Percentiles rank a stretch among this genome's conserved stretches.
These are phyloP conservation scores for Ispidina picta DNA, from an alignment of 2,797 vertebrate genomes.

Conservation along the genomic window DNA sequence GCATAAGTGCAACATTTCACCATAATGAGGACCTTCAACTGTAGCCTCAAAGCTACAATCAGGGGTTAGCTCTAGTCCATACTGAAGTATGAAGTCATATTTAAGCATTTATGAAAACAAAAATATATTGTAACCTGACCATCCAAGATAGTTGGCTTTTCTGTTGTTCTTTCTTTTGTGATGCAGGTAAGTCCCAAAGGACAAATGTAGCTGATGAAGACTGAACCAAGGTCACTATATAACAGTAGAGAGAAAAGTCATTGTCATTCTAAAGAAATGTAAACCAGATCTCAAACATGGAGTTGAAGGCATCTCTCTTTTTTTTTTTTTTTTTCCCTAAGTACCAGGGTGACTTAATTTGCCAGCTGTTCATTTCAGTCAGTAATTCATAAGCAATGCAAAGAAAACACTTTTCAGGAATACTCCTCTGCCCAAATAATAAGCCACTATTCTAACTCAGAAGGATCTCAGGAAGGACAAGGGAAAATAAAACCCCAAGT, in stretches of 20 bases:
- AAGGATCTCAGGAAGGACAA: neutral
- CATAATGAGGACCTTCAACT: neutral
- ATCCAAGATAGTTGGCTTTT: neutral
- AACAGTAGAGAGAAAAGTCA: neutral
- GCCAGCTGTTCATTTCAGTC: constrained; percentile 56
- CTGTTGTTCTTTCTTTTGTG: neutral
- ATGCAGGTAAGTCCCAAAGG: neutral
- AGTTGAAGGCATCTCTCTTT: neutral
- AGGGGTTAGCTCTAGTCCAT: neutral
- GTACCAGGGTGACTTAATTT: constrained; percentile 8
- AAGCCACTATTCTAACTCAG: constrained; percentile 25
- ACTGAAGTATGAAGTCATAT: accelerated
- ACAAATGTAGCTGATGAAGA: neutral
- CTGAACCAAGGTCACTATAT: neutral
- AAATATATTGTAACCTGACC: neutral
- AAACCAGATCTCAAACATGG: constrained; percentile 16
- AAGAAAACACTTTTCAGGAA: constrained; percentile 31
- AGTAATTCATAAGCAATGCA: constrained; percentile 23
- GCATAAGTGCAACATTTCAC: neutral
- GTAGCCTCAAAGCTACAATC: neutral
- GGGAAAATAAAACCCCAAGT: neutral
- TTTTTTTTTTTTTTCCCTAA: neutral
- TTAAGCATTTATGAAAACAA: neutral
- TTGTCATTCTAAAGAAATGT: neutral
- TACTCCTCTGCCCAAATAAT: constrained; percentile 33